These are phyloP conservation scores for Heterodera filipjevi DNA, from an alignment of 2,888 invertebrate species.

Conservation along the genomic window DNA sequence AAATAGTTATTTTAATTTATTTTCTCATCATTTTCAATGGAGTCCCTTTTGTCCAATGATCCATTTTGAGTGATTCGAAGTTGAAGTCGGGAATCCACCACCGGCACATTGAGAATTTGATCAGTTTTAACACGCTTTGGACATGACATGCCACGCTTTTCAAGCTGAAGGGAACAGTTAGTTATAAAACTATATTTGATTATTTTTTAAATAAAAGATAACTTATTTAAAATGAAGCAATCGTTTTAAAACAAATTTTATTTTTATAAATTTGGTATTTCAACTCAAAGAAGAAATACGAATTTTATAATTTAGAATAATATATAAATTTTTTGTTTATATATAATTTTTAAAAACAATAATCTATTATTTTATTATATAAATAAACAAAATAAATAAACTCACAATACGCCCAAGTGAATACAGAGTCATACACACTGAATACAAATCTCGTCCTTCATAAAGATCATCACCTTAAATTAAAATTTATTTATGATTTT, in stretches of 20 bases:
- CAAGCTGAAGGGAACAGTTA: neutral
- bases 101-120: slow-evolving; percentile 18
- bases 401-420: slow-evolving; percentile 46
- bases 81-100: slow-evolving; percentile 3
- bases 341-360: neutral
- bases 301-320: too few species aligned
- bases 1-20: too few species aligned
- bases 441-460: slow-evolving; percentile 91
- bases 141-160: slow-evolving; percentile 27
- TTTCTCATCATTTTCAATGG: neutral
- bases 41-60: neutral
- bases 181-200: neutral
- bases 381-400: neutral
- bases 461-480: slow-evolving; percentile 96
- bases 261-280: too few species aligned
- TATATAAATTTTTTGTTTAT: neutral
- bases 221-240: too few species aligned
- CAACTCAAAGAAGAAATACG: too few species aligned
- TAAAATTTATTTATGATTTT: slow-evolving; percentile 76
- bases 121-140: slow-evolving; percentile 24
- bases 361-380: neutral
- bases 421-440: slow-evolving; percentile 71
- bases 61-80: slow-evolving; percentile 9
- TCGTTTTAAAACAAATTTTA: too few species aligned
- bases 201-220: too few species aligned